Base-by-base conservation (phyloP, 1,140 invertebrate genomes). In the Gonatopus flavifemur region DNA sequence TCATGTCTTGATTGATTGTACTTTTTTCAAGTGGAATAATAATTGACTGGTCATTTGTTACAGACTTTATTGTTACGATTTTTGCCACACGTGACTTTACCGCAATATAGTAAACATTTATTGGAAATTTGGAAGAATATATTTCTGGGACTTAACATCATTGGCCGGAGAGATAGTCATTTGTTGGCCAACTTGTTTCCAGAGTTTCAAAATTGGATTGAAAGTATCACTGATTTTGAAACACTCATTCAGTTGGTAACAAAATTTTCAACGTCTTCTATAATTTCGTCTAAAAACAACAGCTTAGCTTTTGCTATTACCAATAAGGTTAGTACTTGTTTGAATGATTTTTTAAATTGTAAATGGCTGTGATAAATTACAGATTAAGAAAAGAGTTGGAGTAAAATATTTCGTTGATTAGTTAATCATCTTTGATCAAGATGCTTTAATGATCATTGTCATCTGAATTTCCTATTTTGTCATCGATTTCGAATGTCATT, bases 41-140 rank as follows among this genome's bases (percentile, higher is more conserved):
- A 30, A 13, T 46, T 7, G 19, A 32, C 48, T 32, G 16, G 8
- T 28, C 4, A 33, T 19, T 37, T 48, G 9, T 58, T 64, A 33
- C 42, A 84, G 82, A 81, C 78, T 56, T 67, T 86, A 33, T 65
- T 85, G 33, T 67, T 84, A 21, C 76, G 84, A 55, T 73, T 85
- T 49, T 72, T 86, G 62, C 79, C 82, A 20, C 81, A 75, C 20
- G 60, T 82, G 46, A 72, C 67, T 39, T 64, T 72, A 12, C 72
- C 62, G n/a, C 69, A 77, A 45, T 70, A 80, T 57, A 67, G 69
- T 31, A 63, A 55, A 42, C 66, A 82, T 38, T 66, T 81, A 7
- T 76, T 70, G 62, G 76, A 74, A 47, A 60, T 83, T 10, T 83
- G 82, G 82, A 68, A 67, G 36, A 76, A 68, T 16, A 66, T 83